A percentile compares a stretch with the other conserved stretches of the same genome.
phyloP scores from a whole-genome alignment of 1,140 invertebrate species.

The Stegodyphus dumicola region DNA sequence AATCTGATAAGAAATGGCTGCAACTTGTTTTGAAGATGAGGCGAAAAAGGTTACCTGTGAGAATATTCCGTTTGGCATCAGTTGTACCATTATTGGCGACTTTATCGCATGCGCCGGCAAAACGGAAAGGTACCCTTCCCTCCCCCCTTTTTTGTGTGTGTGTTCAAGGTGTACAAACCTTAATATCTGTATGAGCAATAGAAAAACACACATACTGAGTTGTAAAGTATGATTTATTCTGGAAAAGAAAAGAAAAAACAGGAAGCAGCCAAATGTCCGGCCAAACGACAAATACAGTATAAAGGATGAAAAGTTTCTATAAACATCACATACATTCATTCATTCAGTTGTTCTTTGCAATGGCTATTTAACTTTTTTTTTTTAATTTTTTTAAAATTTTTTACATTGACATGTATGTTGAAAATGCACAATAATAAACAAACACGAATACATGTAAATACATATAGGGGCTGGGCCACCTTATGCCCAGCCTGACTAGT shows the following conservation, averaged over 20 bases:
- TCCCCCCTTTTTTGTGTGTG: no score
- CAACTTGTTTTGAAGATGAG: no score
- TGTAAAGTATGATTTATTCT: slow-evolving; percentile 57
- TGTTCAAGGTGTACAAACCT: no score
- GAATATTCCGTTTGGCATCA: no score
- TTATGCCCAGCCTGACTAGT: slow-evolving; percentile 56
- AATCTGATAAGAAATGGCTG: no score
- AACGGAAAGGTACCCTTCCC: no score
- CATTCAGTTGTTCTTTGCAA: slow-evolving; percentile 40
- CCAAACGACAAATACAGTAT: slow-evolving; percentile 53
- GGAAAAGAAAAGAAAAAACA: slow-evolving; percentile 46
- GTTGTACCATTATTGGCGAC: no score
- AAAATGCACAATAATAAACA: slow-evolving; percentile 23
- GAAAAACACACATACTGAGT: neutral
- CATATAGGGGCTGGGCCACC: slow-evolving; percentile 41
- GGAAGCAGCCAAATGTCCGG: slow-evolving; percentile 58
- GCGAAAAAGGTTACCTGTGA: no score
- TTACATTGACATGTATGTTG: slow-evolving; percentile 10
- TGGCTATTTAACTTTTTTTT: slow-evolving; percentile 34
- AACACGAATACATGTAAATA: slow-evolving; percentile 48
- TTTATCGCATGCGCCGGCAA: no score
- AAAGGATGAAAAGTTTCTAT: slow-evolving; percentile 51
- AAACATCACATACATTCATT: slow-evolving; percentile 56
- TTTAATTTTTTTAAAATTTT: slow-evolving; percentile 22
- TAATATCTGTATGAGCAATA: no score